Evolutionary conservation across 2,113 vertebrate species (phyloP), one percentile per base, ranked within the genome.

Genomic region (Protobothrops mucrosquamatus): DNA sequence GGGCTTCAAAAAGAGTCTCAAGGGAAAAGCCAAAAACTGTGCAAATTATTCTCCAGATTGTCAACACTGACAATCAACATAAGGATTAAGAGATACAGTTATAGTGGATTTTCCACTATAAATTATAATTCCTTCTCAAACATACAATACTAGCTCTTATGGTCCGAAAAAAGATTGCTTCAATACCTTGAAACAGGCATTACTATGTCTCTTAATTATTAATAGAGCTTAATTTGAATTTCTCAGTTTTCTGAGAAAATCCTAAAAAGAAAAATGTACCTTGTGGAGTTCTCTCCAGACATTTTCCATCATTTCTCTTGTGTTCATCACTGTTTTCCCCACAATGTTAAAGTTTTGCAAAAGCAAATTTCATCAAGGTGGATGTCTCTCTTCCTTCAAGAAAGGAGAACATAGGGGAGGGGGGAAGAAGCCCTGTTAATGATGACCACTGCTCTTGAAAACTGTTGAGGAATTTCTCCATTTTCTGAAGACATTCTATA

Each of bases 31-130:
- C 34, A 55, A 74, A 92, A 89, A 23, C 91, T 64, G 69, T 89
- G 59, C 87, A 89, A 92, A 92, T 92, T 55, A 74, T 74, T 89
- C 61, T 6, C 55, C 87, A 89, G 51, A 81, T 89, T 92, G 59
- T 55, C 87, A 89, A 29, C 59, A 56, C 22, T 92, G 87, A 69
- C 59, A 55, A 74, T 88, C 91, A 89, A 74, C 59, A 43, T 89
- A 74, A 29, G 87, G 52, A 88, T 92, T 54, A 69, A 92, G 61
- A 87, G 51, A 89, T 24, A 59, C 48, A 24, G 24, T 46, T 18
- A 39, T 39, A 39, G 39, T 39, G 88, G 57, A 43, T 54, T 56
- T 9, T 61, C 11, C 48, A 51, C 14, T 64, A 86, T 4, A 56
- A 55, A 81, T 43, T 74, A 89, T 48, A 88, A 34, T 43, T 89